Conservation (phyloP, 2,113 vertebrate species). For the Tinamus guttatus region DNA sequence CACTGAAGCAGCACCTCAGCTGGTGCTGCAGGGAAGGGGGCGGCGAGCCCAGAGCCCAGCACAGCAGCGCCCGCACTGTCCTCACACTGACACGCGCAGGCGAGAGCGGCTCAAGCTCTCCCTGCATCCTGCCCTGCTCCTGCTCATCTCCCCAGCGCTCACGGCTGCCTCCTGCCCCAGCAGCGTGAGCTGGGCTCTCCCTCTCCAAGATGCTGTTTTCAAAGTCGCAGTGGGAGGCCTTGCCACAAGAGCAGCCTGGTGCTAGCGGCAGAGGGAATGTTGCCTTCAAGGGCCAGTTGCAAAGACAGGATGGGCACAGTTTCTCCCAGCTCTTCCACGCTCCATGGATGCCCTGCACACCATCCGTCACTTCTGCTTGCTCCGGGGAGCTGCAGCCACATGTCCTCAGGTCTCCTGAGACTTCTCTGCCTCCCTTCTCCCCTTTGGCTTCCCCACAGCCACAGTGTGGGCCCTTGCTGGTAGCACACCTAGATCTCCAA, state of each 20-base stretch:
- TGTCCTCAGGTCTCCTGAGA: fast-evolving
- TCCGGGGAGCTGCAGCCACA: background rate
- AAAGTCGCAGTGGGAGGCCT: background rate
- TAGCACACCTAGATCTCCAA: background rate
- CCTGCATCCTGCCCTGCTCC: background rate
- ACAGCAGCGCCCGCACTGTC: too few species aligned
- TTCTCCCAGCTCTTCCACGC: background rate
- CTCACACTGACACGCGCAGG: too few species aligned
- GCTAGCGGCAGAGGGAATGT: background rate
- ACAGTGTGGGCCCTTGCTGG: fast-evolving
- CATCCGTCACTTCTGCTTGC: background rate
- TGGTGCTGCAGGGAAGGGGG: background rate
- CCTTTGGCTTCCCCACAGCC: background rate
- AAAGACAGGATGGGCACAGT: background rate
- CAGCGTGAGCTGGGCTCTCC: background rate
- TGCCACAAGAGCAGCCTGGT: too few species aligned
- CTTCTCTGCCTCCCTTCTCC: background rate
- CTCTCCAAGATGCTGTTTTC: background rate
- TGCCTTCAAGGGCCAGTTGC: fast-evolving
- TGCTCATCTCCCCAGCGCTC: background rate
- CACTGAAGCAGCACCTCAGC: background rate
- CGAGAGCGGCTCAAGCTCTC: background rate
- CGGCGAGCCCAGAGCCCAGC: too few species aligned
- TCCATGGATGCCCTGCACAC: background rate
- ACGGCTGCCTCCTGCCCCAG: too few species aligned